These are phyloP conservation scores for Trimorus sp. DNA, from an alignment of 2,888 invertebrate species.

Conservation along the genomic window DNA sequence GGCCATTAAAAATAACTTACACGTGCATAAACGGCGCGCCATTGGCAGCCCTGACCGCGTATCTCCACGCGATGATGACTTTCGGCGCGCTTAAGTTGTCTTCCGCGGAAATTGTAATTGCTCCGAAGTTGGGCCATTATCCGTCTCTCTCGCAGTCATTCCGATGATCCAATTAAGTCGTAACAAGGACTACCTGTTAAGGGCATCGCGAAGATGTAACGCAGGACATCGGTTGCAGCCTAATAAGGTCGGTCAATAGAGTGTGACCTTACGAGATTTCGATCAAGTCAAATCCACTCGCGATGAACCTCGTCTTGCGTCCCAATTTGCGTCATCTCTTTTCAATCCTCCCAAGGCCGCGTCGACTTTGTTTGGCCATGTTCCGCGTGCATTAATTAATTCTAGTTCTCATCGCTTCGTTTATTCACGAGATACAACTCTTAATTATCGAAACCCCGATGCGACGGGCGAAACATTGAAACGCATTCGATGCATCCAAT, in stretches of 20 bases:
- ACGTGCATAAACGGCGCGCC: constrained; percentile 40
- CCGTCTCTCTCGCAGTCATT: constrained; percentile 37
- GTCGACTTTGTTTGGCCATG: too few species aligned
- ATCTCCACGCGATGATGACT: constrained; percentile 21
- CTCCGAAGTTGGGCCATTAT: constrained; percentile 51
- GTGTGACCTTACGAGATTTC: constrained; percentile 31
- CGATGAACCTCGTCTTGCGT: not conserved
- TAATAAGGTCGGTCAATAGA: constrained; percentile 34
- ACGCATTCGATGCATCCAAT: too few species aligned
- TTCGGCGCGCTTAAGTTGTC: constrained; percentile 36
- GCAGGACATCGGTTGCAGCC: constrained; percentile 9
- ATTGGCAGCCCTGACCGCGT: constrained; percentile 25
- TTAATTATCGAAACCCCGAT: too few species aligned
- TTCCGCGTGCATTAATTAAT: too few species aligned
- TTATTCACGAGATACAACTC: too few species aligned
- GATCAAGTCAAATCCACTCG: constrained; percentile 2
- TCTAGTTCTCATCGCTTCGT: too few species aligned
- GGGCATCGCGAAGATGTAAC: constrained; percentile 37
- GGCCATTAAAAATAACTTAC: constrained; percentile 56
- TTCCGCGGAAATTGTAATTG: constrained; percentile 49
- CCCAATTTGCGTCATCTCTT: too few species aligned
- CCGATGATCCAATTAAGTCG: constrained; percentile 52
- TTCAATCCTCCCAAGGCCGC: too few species aligned
- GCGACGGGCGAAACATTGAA: too few species aligned
- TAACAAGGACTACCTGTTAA: constrained; percentile 40